Evolutionary conservation across 2,797 vertebrate species (phyloP).

Genomic region (Synanceia verrucosa): DNA sequence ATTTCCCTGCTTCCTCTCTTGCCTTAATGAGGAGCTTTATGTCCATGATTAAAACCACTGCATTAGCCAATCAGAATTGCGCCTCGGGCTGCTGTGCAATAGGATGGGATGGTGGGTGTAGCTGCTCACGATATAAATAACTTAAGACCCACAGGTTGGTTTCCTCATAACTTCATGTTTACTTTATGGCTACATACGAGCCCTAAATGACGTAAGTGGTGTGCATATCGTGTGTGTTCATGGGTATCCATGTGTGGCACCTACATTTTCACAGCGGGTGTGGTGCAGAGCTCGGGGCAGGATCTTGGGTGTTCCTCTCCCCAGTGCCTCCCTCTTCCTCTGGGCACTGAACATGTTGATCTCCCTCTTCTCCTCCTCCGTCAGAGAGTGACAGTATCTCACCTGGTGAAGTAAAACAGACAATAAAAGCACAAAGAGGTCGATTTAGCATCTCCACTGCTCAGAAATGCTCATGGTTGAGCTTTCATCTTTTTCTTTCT

Average conservation of each 20-base stretch:
- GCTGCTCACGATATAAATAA: constrained; percentile 58
- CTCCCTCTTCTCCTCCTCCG: constrained; percentile 94
- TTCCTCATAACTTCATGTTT: constrained; percentile 30
- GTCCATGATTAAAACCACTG: constrained; percentile 63
- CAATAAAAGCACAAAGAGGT: not conserved
- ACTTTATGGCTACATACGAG: constrained; percentile 15
- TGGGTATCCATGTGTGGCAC: constrained; percentile 21
- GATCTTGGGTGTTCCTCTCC: constrained; percentile 92
- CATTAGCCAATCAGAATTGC: constrained; percentile 51
- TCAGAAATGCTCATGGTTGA: constrained; percentile 16
- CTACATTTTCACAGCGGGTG: constrained; percentile 91
- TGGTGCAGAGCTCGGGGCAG: constrained; percentile 90
- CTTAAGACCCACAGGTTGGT: constrained; percentile 37
- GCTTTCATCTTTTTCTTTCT: constrained; percentile 46
- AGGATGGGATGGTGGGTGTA: constrained; percentile 34
- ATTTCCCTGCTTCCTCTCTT: constrained; percentile 66
- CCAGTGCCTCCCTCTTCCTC: constrained; percentile 95
- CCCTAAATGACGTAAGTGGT: constrained; percentile 10
- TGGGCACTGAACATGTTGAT: constrained; percentile 94
- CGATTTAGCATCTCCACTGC: not conserved
- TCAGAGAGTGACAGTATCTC: constrained; percentile 93
- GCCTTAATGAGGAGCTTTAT: constrained; percentile 71
- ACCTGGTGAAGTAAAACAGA: constrained; percentile 77
- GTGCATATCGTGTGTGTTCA: constrained; percentile 6
- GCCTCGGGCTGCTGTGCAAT: constrained; percentile 17